Evolutionary conservation across 2,888 invertebrate genomes (phyloP), one percentile per base, ranked within the genome.

Genomic region (Apamea monoglypha): DNA sequence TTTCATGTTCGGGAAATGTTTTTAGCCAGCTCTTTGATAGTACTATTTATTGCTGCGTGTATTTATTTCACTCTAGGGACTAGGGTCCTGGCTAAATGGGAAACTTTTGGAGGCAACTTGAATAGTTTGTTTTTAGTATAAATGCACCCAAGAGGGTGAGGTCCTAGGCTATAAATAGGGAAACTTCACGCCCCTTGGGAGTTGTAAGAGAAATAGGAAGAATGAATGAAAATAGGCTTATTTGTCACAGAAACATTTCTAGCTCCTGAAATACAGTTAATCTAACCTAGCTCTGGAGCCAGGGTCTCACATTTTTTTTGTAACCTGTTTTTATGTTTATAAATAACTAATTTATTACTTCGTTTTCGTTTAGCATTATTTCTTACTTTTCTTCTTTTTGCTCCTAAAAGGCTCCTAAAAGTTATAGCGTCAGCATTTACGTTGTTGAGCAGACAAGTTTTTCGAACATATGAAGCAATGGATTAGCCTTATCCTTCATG

Each of bases 71-170:
- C 81, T 74, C 81, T 18, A 8, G 81, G 63, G 81, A 78, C 25
- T 63, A 59, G 56, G 66, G 78, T 70, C 83, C 67, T 71, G 50
- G 3, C 36, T 81, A 85, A 81, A 76, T 80, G 63, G 74, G 59
- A 69, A 87, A 75, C 25, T 87, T 61, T 80, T 29, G 36, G 66
- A 21, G 40, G 71, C 56, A n/a, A 70, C 75, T 75, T 66, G n/a
- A 75, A 84, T 68, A 79, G 84, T 84, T 74, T 67, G 84, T 84
- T 87, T 85, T 77, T 78, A 75, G 64, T 86, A 2, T 56, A 66
- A 83, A 70, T 86, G 78, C 69, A 78, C 83, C 63, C 83, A 50
- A 47, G 86, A 68, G 75, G 21, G 8, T 29, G 14, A 68, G 36
- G 5, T 50, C 8, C n/a, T 36, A 14, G 36, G 18, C 14, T 76